phyloP scores from a whole-genome alignment of 2,113 vertebrate species.

The Sylvilagus bachmani region DNA sequence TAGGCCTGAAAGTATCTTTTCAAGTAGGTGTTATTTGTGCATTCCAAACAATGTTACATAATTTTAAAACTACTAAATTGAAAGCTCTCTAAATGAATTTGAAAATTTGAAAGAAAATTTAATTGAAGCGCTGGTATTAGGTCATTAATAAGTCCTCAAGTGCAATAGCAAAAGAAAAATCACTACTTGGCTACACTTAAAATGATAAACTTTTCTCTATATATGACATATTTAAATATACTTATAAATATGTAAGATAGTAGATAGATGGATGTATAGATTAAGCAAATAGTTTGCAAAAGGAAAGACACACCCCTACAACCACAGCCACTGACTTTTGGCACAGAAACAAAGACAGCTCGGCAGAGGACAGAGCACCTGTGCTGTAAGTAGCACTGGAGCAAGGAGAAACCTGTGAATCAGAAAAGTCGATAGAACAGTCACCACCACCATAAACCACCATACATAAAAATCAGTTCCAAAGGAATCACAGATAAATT shows the following conservation, averaged over 20 bases:
- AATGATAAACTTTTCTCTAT: background rate
- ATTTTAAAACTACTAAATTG: background rate
- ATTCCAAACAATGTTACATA: background rate
- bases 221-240: background rate
- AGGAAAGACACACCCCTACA: background rate
- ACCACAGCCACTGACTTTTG: background rate
- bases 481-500: too few species aligned
- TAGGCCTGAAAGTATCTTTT: background rate
- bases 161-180: background rate
- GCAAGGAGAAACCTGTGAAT: background rate
- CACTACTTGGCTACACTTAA: background rate
- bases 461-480: background rate
- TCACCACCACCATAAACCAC: background rate
- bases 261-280: background rate
- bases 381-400: background rate
- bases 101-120: background rate
- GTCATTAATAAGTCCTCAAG: background rate
- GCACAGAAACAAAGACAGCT: background rate
- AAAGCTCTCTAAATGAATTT: background rate
- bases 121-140: background rate
- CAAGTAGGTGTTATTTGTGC: background rate
- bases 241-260: background rate
- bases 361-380: too few species aligned
- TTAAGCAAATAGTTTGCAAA: background rate
- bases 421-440: background rate